Evolutionary conservation across 2,797 vertebrate genomes (phyloP), one percentile per base, ranked within the genome.

Genomic region (Diceros bicornis): DNA sequence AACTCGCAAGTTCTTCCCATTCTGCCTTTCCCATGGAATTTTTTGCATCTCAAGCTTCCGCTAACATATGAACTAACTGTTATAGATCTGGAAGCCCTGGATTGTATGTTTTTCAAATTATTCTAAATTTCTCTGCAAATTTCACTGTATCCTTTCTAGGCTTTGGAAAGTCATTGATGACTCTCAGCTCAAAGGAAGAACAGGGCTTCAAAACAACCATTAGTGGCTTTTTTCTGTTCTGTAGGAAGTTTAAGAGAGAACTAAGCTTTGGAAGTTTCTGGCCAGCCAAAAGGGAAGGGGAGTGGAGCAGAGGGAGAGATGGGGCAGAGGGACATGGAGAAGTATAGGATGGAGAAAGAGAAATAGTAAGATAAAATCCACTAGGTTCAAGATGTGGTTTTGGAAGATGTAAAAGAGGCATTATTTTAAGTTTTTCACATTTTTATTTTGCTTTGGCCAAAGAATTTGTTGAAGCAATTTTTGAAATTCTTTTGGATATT

Each of bases 121-220:
- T 92, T 85, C 27, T 75, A 64, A 64, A 21, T n/a, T 57, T 21
- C 69, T 85, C 59, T 75, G 20, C 32, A 62, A 89, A 61, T 72
- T 61, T 71, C 29, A 34, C 23, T 82, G 8, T 82, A 7, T 64
- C 47, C 34, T 85, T 66, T 44, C 81, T 85, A 66, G 59, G 27
- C 47, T 92, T 92, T 92, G n/a, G 27, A 85, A 85, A 84, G 47
- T 75, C 34, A 20, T 75, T 92, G n/a, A 85, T 75, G n/a, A 34
- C 10, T 75, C 44, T 85, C 47, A 66, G 1, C 59, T 85, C 41
- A 66, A 27, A 85, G 59, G 34, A 66, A 57, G 47, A 75, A 62
- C 10, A 16, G 37, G 23, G 34, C 59, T 92, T 85, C 68, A 85
- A 75, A 55, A 74, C 44, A 62, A 47, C 50, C 52, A 27, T 27